Evolutionary conservation across 2,888 invertebrate species (phyloP).

Genomic region (Drosophila ustulata): DNA sequence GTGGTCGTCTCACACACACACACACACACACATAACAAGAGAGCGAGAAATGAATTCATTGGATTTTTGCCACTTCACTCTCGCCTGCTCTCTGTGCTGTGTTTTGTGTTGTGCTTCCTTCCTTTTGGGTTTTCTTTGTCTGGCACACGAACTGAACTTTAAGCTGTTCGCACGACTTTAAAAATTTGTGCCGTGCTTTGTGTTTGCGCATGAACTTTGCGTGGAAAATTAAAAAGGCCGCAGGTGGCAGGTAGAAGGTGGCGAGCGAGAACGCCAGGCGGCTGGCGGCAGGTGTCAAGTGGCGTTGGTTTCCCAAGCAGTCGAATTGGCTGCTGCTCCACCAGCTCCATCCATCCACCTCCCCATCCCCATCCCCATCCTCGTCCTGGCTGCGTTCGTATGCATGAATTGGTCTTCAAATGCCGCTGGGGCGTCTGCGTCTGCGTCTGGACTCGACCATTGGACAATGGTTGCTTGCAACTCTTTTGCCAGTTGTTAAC

Average conservation of each 20-base stretch:
- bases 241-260: constrained; percentile 59
- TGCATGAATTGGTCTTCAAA: constrained; percentile 60
- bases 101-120: neutral
- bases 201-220: constrained; percentile 76
- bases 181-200: constrained; percentile 48
- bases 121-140: constrained; percentile 24
- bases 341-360: neutral
- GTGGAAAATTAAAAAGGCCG: constrained; percentile 82
- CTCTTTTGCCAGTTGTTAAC: constrained; percentile 46
- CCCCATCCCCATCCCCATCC: no score
- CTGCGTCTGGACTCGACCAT: constrained; percentile 40
- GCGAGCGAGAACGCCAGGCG: constrained; percentile 27
- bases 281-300: constrained; percentile 50
- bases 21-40: constrained; percentile 13
- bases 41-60: constrained; percentile 58
- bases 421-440: constrained; percentile 65
- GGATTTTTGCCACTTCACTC: constrained; percentile 21
- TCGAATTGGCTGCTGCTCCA: constrained; percentile 35
- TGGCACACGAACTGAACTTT: constrained; percentile 34
- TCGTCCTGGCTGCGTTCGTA: constrained; percentile 33
- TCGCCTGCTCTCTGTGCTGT: neutral
- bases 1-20: constrained; percentile 51
- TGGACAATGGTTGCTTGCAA: constrained; percentile 61
- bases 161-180: constrained; percentile 68
- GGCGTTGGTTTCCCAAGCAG: constrained; percentile 48